Percentiles rank a stretch among this genome's conserved stretches.
These are phyloP conservation scores for Pelobates cultripes DNA, from an alignment of 2,797 vertebrate genomes.

Conservation along the genomic window DNA sequence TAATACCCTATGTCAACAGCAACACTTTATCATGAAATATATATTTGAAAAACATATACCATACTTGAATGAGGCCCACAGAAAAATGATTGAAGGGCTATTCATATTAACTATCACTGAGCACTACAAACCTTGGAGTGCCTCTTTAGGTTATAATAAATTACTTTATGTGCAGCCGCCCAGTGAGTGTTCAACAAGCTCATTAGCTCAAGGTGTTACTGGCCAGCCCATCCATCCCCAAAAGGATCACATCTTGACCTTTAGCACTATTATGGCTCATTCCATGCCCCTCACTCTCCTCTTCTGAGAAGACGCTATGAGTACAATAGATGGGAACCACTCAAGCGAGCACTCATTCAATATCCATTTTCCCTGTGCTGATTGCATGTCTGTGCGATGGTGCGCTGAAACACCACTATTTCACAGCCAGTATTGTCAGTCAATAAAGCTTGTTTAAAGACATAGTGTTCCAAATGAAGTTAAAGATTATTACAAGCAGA, in stretches of 20 bases:
- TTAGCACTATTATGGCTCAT: constrained; percentile 52
- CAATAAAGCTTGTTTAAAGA: constrained; percentile 48
- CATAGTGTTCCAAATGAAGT: background rate
- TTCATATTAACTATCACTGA: constrained; percentile 28
- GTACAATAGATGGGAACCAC: constrained; percentile 52
- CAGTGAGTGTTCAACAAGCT: constrained; percentile 49
- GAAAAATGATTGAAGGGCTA: background rate
- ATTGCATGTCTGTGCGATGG: constrained; percentile 51
- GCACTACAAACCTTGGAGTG: constrained; percentile 30
- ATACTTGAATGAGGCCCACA: background rate
- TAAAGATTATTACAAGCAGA: background rate
- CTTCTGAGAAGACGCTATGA: constrained; percentile 17
- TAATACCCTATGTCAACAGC: too few relatives aligned
- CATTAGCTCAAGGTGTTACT: constrained; percentile 54
- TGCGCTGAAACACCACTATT: constrained; percentile 45
- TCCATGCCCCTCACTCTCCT: constrained; percentile 37
- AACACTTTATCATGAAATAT: too few relatives aligned
- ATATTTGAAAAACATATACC: background rate
- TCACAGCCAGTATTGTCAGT: constrained; percentile 48
- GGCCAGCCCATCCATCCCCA: constrained; percentile 46
- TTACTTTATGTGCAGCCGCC: constrained; percentile 45
- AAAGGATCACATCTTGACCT: constrained; percentile 52
- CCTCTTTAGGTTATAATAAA: constrained; percentile 43
- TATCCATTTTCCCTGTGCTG: constrained; percentile 54
- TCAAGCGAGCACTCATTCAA: constrained; percentile 53